A percentile compares a stretch with the other conserved stretches of the same genome.
Evolutionary conservation across 2,113 vertebrate species (phyloP).

Genomic region (Colaptes auratus): DNA sequence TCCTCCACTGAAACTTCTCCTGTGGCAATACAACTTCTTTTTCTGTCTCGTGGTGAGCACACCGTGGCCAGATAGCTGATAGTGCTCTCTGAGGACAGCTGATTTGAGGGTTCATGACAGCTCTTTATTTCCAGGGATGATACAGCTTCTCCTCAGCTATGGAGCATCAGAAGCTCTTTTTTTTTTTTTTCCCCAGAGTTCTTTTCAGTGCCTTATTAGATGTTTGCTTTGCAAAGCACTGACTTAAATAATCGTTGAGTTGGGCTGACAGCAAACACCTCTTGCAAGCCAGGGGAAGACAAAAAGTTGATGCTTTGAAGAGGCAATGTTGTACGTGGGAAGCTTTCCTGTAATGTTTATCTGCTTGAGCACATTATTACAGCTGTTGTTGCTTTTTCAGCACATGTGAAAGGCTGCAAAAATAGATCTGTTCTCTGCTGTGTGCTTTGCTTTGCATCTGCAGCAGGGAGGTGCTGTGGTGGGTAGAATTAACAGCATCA

Average conservation of each 20-base stretch:
- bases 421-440: background rate
- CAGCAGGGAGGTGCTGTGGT: background rate
- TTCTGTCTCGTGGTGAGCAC: background rate
- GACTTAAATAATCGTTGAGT: background rate
- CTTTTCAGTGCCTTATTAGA: background rate
- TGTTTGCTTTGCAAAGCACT: background rate
- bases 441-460: background rate
- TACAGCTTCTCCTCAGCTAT: background rate
- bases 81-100: background rate
- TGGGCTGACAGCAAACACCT: background rate
- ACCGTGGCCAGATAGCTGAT: background rate
- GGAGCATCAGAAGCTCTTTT: background rate
- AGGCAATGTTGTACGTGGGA: accelerated
- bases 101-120: background rate
- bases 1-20: background rate
- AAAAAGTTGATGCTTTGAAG: background rate
- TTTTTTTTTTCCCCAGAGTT: background rate
- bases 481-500: background rate
- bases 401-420: background rate
- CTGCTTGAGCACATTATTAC: background rate
- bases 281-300: background rate
- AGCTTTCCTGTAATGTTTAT: slow-evolving; percentile 3
- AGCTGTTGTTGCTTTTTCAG: background rate
- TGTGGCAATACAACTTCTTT: background rate
- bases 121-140: background rate